A percentile compares a stretch with the other conserved stretches of the same genome.
phyloP scores from a whole-genome alignment of 1,140 invertebrate genomes.

The Aphaenogaster ashmeadi region DNA sequence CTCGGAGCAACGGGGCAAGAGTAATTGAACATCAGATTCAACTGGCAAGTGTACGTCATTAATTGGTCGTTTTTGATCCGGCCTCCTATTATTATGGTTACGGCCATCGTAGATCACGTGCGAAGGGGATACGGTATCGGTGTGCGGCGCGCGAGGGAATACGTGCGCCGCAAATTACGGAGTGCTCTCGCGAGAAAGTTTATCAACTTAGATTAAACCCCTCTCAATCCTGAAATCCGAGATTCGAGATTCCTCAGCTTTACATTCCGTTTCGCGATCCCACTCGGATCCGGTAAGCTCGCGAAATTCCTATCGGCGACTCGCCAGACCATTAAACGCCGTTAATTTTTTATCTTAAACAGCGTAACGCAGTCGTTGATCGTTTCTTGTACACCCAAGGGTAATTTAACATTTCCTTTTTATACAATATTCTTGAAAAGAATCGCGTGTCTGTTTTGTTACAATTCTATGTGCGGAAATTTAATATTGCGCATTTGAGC shows the following conservation, averaged over 20 bases:
- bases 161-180: slow-evolving; percentile 59
- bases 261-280: slow-evolving; percentile 25
- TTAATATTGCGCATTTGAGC: background rate
- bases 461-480: background rate
- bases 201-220: slow-evolving; percentile 68
- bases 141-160: slow-evolving; percentile 45
- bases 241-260: slow-evolving; percentile 52
- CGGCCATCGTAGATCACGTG: slow-evolving; percentile 60
- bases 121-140: slow-evolving; percentile 63
- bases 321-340: background rate
- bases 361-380: background rate
- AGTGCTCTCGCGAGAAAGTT: slow-evolving; percentile 68
- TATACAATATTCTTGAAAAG: background rate
- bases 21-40: slow-evolving; percentile 60
- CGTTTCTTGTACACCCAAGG: background rate
- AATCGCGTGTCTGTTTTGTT: background rate
- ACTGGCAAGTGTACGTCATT: slow-evolving; percentile 56
- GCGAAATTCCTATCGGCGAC: background rate
- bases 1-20: slow-evolving; percentile 31
- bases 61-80: slow-evolving; percentile 47
- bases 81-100: slow-evolving; percentile 59
- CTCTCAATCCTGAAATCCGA: slow-evolving; percentile 59
- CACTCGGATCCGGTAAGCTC: slow-evolving; percentile 8
- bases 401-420: background rate
- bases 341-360: slow-evolving; percentile 20